Conservation (phyloP, 2,797 vertebrate species). For the Parotocinclus haroldoi region DNA sequence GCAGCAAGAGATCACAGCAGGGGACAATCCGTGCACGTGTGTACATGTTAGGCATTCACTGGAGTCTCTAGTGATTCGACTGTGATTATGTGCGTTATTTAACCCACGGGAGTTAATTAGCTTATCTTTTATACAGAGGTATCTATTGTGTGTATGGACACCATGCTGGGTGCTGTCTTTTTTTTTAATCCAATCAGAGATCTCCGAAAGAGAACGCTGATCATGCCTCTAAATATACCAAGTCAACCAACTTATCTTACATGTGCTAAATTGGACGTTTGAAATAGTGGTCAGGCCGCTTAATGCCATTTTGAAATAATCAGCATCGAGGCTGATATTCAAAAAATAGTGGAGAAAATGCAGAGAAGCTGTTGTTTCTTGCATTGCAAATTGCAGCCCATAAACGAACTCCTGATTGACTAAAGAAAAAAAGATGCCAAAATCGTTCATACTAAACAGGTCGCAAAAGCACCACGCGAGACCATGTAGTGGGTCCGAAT, state of each 20-base stretch:
- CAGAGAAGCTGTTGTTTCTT: too few relatives aligned
- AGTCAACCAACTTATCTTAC: neutral
- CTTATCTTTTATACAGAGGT: conserved; percentile 38
- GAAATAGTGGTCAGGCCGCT: too few relatives aligned
- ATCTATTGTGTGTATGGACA: conserved; percentile 37
- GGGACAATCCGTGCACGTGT: conserved; percentile 31
- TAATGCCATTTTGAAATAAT: too few relatives aligned
- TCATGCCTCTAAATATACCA: conserved; percentile 16
- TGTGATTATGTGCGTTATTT: conserved; percentile 35
- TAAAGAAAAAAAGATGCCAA: too few relatives aligned
- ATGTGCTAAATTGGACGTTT: too few relatives aligned
- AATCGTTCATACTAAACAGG: too few relatives aligned
- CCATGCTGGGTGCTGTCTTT: conserved; percentile 36
- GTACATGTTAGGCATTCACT: conserved; percentile 21
- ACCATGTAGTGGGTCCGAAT: too few relatives aligned
- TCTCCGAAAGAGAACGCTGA: conserved; percentile 12
- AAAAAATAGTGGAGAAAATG: too few relatives aligned
- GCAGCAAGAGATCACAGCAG: conserved; percentile 43
- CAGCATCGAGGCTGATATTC: too few relatives aligned
- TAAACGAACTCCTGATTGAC: too few relatives aligned
- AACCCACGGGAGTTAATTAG: conserved; percentile 56
- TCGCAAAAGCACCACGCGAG: too few relatives aligned
- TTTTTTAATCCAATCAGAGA: conserved; percentile 25
- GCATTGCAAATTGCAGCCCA: too few relatives aligned
- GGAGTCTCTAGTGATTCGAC: conserved; percentile 35